These are phyloP conservation scores for Drosophila watanabei DNA, from an alignment of 1,140 invertebrate species.

Conservation along the genomic window DNA sequence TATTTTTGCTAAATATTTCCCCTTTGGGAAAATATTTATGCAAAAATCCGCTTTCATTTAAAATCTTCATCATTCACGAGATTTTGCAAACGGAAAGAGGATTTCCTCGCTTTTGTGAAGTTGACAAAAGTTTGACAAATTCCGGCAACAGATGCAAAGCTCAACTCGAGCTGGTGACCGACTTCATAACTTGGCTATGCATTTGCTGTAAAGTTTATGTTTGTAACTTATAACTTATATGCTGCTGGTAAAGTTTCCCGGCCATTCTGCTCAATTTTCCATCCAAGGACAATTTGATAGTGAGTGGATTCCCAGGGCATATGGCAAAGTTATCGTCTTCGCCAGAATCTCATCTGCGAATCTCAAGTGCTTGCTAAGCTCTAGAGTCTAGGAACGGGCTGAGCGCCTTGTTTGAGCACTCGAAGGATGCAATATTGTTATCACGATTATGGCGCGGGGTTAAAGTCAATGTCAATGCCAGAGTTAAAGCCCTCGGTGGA, in stretches of 20 bases:
- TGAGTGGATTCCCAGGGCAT: slow-evolving; percentile 41
- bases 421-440: slow-evolving; percentile 34
- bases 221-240: background rate
- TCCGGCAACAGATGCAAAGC: slow-evolving; percentile 27
- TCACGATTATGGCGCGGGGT: slow-evolving; percentile 20
- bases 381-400: slow-evolving; percentile 27
- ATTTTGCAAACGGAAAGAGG: slow-evolving; percentile 17
- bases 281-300: slow-evolving; percentile 35
- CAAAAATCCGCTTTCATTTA: background rate
- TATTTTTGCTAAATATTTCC: background rate
- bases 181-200: background rate
- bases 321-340: slow-evolving; percentile 32
- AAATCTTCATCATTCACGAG: background rate
- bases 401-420: slow-evolving; percentile 27
- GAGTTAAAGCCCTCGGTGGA: slow-evolving; percentile 18
- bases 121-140: slow-evolving; percentile 29
- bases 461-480: slow-evolving; percentile 44
- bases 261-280: slow-evolving; percentile 18
- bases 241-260: slow-evolving; percentile 8
- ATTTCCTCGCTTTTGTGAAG: background rate
- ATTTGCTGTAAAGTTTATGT: slow-evolving; percentile 13
- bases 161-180: slow-evolving; percentile 17
- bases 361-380: slow-evolving; percentile 48
- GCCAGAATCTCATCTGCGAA: slow-evolving; percentile 23
- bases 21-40: background rate